Base-by-base conservation (phyloP, 2,113 vertebrate species). In the Geothlypis trichas region DNA sequence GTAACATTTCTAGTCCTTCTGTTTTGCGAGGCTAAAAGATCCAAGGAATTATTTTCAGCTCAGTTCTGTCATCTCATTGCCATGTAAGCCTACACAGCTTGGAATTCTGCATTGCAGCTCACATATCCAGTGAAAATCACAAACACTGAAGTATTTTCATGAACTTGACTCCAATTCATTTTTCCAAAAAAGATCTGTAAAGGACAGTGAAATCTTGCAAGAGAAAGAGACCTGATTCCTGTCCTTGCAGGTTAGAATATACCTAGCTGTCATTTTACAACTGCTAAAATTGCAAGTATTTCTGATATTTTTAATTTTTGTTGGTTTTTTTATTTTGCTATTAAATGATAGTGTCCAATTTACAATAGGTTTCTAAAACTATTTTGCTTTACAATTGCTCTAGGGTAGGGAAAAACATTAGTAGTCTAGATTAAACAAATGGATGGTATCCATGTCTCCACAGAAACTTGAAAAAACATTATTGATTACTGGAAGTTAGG, bases 31-130 rank as follows among this genome's bases (percentile, higher is more conserved):
- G 42, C 71, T 84, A 37, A 82, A 84, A 87, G 41, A 78, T 67
- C 21, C 16, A 59, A 81, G 44, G 65, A 89, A 78, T 71, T 89
- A 51, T 84, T 89, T 96, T 93, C 84, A 87, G 73, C 52, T 67
- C 4, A 7, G 61, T 35, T 78, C 59, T 73, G 59, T 69, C 90
- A 15, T 82, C 52, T 67, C 57, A 55, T 12, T 89, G 65, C 69
- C 9, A 1, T 49, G 22, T 58, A 77, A 91, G 57, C 13, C 52
- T 30, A 31, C 28, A 18, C 47, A 28, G 35, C 31, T 55, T 41
- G 39, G 39, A 84, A 89, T 78, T 83, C 49, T 73, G 67, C n/a
- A 35, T 0, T 77, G 58, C 27, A 91, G 35, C 18, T 87, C 46
- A 59, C 47, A 39, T 19, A 72, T 30, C n/a, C 61, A 84, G 47